Evolutionary conservation across 2,113 vertebrate genomes (phyloP), one percentile per base, ranked within the genome.

Genomic region (Ceyx melanurus): DNA sequence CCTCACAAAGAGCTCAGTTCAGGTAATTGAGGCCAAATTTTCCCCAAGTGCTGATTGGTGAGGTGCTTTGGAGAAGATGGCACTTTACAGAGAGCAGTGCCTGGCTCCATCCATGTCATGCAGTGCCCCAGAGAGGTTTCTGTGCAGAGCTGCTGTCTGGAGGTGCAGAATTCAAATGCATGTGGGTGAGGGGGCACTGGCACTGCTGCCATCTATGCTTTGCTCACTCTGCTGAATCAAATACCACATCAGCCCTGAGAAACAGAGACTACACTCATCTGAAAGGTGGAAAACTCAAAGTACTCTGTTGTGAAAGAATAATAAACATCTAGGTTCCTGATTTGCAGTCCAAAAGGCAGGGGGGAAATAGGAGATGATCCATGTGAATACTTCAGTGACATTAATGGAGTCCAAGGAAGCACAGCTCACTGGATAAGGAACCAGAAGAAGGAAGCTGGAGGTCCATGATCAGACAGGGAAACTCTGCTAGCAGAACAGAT

Each of bases 1-100:
- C 53, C 72, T 88, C 92, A 23, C 75, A 88, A 82, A 93, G 51
- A 91, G 78, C 71, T 92, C 84, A 82, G 67, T 73, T 82, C 78
- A 25, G 20, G 48, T 28, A 89, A 80, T 9, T 74, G 72, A 92
- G 65, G 90, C 94, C 92, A 96, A 74, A 86, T 92, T 93, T 93
- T 83, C 66, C 66, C 75, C 43, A 62, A 72, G 23, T 86, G 48
- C 65, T 88, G 90, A 90, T 88, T 67, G 56, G 85, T 93, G 86
- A 95, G 90, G 85, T 91, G 92, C 92, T 83, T 95, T 95, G 81
- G 53, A 82, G 89, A 86, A 89, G 60, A 67, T 89, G 64, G 48
- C 94, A 62, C 64, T 84, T 89, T 79, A 60, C 13, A 53, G 78
- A 54, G 51, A 60, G 86, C 1, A 1, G 26, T 71, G 46, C n/a